Base-by-base conservation (phyloP, 2,797 vertebrate genomes). In the Pseudochromis fuscus region DNA sequence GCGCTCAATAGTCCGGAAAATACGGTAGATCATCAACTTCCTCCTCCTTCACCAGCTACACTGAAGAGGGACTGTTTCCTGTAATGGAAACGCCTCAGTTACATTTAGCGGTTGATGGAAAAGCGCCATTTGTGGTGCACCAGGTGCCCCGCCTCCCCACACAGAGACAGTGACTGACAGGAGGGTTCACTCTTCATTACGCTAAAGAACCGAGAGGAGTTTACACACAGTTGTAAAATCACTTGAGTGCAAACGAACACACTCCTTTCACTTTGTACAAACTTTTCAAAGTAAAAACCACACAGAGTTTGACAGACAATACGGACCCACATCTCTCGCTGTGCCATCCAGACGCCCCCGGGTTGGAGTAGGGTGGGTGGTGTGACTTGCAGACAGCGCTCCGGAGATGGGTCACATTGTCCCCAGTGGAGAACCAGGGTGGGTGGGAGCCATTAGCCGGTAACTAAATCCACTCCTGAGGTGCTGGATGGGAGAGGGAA, bases 401-500 rank as follows among this genome's bases (percentile, higher is more conserved):
- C 55, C 24, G 18, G 72, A 71, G 81, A 59, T 71, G 81, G 85
- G 89, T 88, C 87, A 87, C 38, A 65, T 72, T 71, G 84, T 88
- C 75, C 81, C 78, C 82, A 40, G 69, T 73, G 70, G 77, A 66
- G 79, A 67, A 8, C 13, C 1, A 13, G 57, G 65, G 67, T 70
- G 86, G 79, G 60, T 71, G 77, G 78, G 46, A 59, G 33, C 81
- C 81, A 85, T 90, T 89, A 90, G 79, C 60, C 61, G 46, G 82
- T 67, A 85, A 90, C 83, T 61, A 71, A 77, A 88, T 87, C 80
- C 61, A 83, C 71, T 87, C 75, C 81, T 66, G 75, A 81, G 82
- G 77, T 67, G 60, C 56, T 62, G 62, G 62, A 72, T 58, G 57
- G 44, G 27, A 74, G 76, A 45, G 56, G 61, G 57, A 44, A 49